Conservation (phyloP, 2,797 vertebrate species). For the Leontopithecus rosalia region DNA sequence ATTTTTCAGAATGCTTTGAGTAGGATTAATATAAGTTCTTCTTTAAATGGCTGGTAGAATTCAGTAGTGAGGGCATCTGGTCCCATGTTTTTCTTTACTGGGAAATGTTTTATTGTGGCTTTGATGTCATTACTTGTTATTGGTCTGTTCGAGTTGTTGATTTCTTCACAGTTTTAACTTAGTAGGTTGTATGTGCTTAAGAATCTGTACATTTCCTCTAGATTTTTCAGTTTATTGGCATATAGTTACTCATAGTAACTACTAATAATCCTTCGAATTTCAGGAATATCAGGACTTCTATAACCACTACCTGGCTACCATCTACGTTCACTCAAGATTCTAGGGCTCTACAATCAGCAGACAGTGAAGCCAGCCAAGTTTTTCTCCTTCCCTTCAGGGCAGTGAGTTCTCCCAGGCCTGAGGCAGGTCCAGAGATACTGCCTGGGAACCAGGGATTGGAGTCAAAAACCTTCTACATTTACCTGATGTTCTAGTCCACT, state of each 20-base stretch:
- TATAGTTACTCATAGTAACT: neutral
- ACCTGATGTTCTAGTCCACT: no score
- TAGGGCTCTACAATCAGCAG: neutral
- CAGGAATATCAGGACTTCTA: neutral
- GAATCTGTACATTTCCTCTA: neutral
- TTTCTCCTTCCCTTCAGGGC: neutral
- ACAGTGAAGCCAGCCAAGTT: neutral
- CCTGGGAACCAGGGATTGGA: no score
- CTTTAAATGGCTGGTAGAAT: neutral
- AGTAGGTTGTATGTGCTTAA: neutral
- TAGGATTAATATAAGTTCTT: neutral
- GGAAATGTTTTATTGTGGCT: neutral
- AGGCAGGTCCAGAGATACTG: no score
- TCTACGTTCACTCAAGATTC: neutral
- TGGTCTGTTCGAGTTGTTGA: neutral
- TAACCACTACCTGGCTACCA: neutral
- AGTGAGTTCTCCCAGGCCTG: neutral
- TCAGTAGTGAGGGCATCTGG: neutral
- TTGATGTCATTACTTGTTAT: neutral
- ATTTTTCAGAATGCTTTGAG: neutral
- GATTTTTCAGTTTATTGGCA: neutral
- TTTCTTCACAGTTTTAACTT: neutral
- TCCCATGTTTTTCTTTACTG: neutral
- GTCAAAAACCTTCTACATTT: no score
- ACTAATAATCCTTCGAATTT: neutral